Conservation (phyloP, 2,888 invertebrate genomes). For the Altica lythri region DNA sequence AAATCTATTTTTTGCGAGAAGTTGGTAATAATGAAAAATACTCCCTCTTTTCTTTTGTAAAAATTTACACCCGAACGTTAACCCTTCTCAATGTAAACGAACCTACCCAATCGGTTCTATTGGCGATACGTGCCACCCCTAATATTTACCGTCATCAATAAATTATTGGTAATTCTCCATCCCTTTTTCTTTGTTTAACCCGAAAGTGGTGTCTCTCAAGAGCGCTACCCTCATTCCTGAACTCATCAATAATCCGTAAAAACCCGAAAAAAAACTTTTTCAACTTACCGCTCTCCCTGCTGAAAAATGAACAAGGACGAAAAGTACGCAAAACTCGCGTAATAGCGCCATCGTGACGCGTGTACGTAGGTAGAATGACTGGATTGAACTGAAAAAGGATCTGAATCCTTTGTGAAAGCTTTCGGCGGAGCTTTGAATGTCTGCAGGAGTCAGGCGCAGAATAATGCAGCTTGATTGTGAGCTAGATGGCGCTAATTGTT, state of each 20-base stretch:
- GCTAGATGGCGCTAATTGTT: conserved; percentile 11
- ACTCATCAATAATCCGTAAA: conserved; percentile 5
- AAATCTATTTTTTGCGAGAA: too few species aligned
- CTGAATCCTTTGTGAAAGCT: conserved; percentile 8
- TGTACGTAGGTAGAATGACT: not conserved
- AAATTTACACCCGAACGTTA: not conserved
- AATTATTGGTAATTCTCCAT: conserved; percentile 9
- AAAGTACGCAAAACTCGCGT: conserved; percentile 12
- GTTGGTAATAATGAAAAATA: too few species aligned
- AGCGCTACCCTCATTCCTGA: not conserved
- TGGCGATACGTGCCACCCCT: conserved; percentile 7
- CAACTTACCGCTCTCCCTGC: conserved; percentile 31
- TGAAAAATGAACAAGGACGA: conserved; percentile 28
- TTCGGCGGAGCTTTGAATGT: conserved; percentile 8
- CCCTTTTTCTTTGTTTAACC: conserved; percentile 8
- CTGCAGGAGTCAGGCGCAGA: conserved; percentile 10
- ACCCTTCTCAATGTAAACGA: conserved; percentile 3
- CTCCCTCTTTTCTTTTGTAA: too few species aligned
- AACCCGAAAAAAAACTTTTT: not conserved
- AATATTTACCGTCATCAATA: conserved; percentile 26
- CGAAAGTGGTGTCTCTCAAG: not conserved
- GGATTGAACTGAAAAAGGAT: conserved; percentile 5
- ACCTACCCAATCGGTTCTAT: too few species aligned
- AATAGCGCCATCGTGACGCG: not conserved
- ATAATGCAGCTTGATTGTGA: not conserved